Percentiles rank a stretch among this genome's conserved stretches.
Conservation (phyloP, 2,888 invertebrate genomes). For the Camptogramma bilineatum region DNA sequence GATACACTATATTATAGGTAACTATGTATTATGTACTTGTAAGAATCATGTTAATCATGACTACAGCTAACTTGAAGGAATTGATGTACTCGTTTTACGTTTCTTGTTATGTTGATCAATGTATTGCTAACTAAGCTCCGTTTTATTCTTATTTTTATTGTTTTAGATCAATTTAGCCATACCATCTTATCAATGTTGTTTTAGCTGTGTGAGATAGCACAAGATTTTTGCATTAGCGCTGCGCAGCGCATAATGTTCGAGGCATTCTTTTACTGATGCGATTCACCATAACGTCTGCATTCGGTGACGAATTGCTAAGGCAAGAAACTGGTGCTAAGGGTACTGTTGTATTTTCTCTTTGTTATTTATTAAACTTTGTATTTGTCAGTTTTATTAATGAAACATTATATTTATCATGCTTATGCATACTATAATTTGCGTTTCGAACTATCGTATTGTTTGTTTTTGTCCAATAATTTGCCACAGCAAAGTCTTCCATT, state of each 20-base stretch:
- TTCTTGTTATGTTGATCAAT: not conserved
- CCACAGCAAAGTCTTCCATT: constrained; percentile 69
- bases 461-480: constrained; percentile 21
- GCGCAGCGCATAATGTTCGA: not conserved
- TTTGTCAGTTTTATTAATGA: constrained; percentile 17
- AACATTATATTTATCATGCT: constrained; percentile 15
- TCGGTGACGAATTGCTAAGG: constrained; percentile 15
- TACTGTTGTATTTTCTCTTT: constrained; percentile 24
- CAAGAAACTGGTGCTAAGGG: constrained; percentile 26
- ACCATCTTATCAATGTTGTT: constrained; percentile 3
- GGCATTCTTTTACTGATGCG: constrained; percentile 1
- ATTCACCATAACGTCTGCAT: not conserved
- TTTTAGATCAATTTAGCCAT: constrained; percentile 5
- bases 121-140: not conserved
- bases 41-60: constrained; percentile 30
- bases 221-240: constrained; percentile 9
- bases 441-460: constrained; percentile 5
- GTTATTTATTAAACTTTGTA: constrained; percentile 28
- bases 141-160: not conserved
- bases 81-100: not conserved
- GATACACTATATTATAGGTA: constrained; percentile 16
- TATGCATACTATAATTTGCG: constrained; percentile 10
- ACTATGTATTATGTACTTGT: constrained; percentile 19
- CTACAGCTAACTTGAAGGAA: constrained; percentile 5
- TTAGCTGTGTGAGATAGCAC: constrained; percentile 4